Base-by-base conservation (phyloP, 2,113 vertebrate species). In the Hippoglossus stenolepis region DNA sequence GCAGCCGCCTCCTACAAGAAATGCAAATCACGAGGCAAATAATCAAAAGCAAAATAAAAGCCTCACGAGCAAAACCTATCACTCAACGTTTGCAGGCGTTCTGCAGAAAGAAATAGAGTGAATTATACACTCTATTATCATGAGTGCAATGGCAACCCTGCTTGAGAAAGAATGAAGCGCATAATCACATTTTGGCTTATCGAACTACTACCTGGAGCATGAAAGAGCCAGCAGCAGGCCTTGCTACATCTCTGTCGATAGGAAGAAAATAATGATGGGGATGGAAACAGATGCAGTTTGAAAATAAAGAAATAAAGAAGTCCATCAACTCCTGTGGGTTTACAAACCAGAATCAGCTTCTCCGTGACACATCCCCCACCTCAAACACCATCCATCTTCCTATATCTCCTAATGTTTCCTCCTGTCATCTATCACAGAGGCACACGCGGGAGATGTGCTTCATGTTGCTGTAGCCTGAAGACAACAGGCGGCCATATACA, bases 151-250 rank as follows among this genome's bases (percentile, higher is more conserved):
- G 43, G 67, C 70, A 65, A 54, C 7, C 11, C 18, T 43, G 73
- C 60, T 28, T 15, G 54, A 79, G 35, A 79, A 59, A 53, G 54
- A 65, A 75, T 35, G 20, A 66, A 43, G 49, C 57, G 28, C 40
- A 43, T 80, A 69, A 86, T 89, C 70, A 80, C 63, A 73, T 76
- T 26, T 45, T 53, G 12, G 73, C 62, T 72, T 62, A 74, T 63
- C 73, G 70, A 73, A 73, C 49, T 2, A 28, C 20, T 65, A 66
- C 58, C 75, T 70, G 45, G 4, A 43, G 31, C 49, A 65, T 53
- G 35, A 70, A n/a, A 61, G 18, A 58, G 62, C 45, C 65, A 18
- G 47, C 64, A 70, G 64, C 26, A 63, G 45, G n/a, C n/a, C 47
- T 20, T 13, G 10, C 3, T 49, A 56, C 28, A 38, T 59, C 47